Conservation (phyloP, 1,140 invertebrate species). For the Acromyrmex echinatior region DNA sequence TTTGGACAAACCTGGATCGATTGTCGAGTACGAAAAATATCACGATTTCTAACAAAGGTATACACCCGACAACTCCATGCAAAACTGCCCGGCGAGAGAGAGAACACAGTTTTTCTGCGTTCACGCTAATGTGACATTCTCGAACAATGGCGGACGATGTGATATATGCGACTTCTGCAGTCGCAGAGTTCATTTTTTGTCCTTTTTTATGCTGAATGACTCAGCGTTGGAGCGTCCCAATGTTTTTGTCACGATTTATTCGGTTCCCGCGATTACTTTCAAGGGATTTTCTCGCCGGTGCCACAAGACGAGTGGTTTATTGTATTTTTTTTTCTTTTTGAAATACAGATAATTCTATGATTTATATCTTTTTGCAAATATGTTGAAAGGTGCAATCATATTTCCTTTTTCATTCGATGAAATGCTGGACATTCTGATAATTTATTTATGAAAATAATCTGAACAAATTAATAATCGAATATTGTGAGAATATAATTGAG, state of each 20-base stretch:
- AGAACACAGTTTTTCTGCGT: conserved; percentile 17
- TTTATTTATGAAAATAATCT: not conserved
- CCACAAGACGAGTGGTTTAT: not conserved
- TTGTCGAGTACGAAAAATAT: conserved; percentile 1
- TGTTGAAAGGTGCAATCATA: no score
- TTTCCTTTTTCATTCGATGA: not conserved
- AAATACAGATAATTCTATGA: conserved; percentile 23
- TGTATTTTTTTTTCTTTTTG: not conserved
- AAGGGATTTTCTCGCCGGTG: conserved; percentile 6
- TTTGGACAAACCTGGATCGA: not conserved
- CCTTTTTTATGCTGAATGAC: conserved; percentile 10
- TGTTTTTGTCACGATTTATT: conserved; percentile 45
- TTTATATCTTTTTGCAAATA: not conserved
- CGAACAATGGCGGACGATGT: conserved; percentile 29
- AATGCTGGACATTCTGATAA: not conserved
- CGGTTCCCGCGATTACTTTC: conserved; percentile 16
- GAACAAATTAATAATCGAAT: not conserved
- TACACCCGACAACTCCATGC: not conserved
- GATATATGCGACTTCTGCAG: conserved; percentile 22
- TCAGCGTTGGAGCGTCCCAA: not conserved
- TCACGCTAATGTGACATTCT: conserved; percentile 10
- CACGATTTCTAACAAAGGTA: not conserved
- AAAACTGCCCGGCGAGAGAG: not conserved
- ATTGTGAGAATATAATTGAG: not conserved
- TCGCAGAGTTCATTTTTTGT: not conserved